phyloP scores from a whole-genome alignment of 1,140 invertebrate species.

The Drosophila saltans region DNA sequence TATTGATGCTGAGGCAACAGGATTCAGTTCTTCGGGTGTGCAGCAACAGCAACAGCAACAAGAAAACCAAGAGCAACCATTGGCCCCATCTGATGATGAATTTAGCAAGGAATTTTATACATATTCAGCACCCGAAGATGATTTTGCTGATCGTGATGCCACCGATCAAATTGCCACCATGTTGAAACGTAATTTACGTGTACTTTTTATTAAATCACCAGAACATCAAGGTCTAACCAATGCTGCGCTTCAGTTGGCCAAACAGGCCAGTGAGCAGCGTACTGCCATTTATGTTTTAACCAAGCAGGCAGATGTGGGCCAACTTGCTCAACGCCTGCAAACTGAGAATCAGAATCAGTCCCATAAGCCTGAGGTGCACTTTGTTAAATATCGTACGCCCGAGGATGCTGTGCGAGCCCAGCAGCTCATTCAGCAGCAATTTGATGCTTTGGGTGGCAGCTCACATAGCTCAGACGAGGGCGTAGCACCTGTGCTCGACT shows the following conservation, averaged over 20 bases:
- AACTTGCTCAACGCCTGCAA: constrained; percentile 61
- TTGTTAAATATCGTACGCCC: constrained; percentile 73
- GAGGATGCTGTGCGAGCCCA: constrained; percentile 71
- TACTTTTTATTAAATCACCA: constrained; percentile 71
- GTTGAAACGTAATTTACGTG: constrained; percentile 68
- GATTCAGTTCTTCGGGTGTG: constrained; percentile 48
- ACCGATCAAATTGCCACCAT: constrained; percentile 56
- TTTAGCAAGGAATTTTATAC: constrained; percentile 73
- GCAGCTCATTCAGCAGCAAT: constrained; percentile 71
- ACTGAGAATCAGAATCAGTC: constrained; percentile 37
- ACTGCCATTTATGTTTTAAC: constrained; percentile 72
- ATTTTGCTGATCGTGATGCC: constrained; percentile 59
- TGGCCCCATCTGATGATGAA: constrained; percentile 39
- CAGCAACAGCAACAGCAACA: constrained; percentile 34
- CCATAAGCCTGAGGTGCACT: constrained; percentile 73
- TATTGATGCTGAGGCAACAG: constrained; percentile 67
- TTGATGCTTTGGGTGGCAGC: constrained; percentile 65
- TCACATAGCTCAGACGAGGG: constrained; percentile 68
- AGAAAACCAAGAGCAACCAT: constrained; percentile 15
- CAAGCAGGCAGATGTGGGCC: constrained; percentile 65
- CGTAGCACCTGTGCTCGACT: constrained; percentile 68
- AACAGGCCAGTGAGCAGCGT: constrained; percentile 65
- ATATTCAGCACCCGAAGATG: constrained; percentile 66
- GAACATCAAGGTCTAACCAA: constrained; percentile 69
- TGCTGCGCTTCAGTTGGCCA: constrained; percentile 69